Conservation (phyloP, 2,113 vertebrate species). For the Polyodon spathula region DNA sequence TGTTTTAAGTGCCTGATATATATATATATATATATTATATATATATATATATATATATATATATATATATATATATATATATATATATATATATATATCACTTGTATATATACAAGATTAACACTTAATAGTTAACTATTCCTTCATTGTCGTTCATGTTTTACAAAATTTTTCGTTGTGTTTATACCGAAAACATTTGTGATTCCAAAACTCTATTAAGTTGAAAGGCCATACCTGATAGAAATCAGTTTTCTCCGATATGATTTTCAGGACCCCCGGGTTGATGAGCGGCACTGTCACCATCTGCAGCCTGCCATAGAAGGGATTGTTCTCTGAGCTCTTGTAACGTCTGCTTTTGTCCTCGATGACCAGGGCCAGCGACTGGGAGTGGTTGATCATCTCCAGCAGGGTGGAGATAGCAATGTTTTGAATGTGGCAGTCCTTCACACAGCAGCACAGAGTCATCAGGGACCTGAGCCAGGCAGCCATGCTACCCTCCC, state of each 20-base stretch:
- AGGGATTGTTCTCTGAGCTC: constrained; percentile 62
- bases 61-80: no score
- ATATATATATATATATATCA: no score
- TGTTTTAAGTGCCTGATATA: no score
- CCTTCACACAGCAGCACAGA: constrained; percentile 75
- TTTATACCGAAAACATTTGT: no score
- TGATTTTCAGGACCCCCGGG: constrained; percentile 60
- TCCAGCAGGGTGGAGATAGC: constrained; percentile 85
- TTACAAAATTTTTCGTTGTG: no score
- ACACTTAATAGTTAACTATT: no score
- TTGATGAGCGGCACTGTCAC: constrained; percentile 81
- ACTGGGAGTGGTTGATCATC: constrained; percentile 88
- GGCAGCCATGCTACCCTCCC: constrained; percentile 53
- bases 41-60: no score
- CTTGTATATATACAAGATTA: no score
- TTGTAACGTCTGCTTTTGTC: constrained; percentile 82
- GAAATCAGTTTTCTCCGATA: constrained; percentile 82
- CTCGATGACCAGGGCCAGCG: constrained; percentile 81
- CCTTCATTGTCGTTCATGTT: no score
- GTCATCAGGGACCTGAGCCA: constrained; percentile 90
- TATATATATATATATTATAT: no score
- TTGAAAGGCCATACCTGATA: no score
- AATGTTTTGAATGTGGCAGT: constrained; percentile 76
- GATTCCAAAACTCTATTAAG: no score
- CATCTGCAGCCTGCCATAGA: constrained; percentile 85